These are phyloP conservation scores for Anastrepha ludens DNA, from an alignment of 1,140 invertebrate species.

Conservation along the genomic window DNA sequence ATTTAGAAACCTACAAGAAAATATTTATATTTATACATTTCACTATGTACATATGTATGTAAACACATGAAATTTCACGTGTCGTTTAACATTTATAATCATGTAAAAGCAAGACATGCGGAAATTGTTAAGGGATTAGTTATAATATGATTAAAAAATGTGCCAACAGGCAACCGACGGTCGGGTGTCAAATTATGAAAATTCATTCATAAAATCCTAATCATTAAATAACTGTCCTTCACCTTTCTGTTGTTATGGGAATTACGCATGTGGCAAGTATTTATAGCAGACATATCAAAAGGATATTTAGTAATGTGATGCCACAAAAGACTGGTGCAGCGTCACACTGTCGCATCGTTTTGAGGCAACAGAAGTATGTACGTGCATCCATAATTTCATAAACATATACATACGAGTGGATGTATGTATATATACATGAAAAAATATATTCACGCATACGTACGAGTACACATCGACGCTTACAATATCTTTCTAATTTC, in stretches of 20 bases:
- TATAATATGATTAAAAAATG: slow-evolving; percentile 54
- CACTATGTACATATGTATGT: not conserved
- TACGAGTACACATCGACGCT: not conserved
- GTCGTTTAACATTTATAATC: slow-evolving; percentile 23
- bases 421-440: not conserved
- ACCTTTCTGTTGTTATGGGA: slow-evolving; percentile 43
- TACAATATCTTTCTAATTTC: slow-evolving; percentile 37
- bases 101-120: slow-evolving; percentile 6
- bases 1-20: too few relatives aligned
- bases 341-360: not conserved
- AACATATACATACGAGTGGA: not conserved
- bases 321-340: not conserved
- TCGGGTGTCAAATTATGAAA: slow-evolving; percentile 55
- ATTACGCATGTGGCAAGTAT: slow-evolving; percentile 38
- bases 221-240: slow-evolving; percentile 13
- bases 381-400: not conserved
- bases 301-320: slow-evolving; percentile 47
- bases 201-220: slow-evolving; percentile 39
- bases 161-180: not conserved
- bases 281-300: not conserved
- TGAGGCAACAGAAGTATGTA: not conserved
- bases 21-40: too few relatives aligned
- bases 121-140: slow-evolving; percentile 55
- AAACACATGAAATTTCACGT: not conserved
- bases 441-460: not conserved